Conservation (phyloP, 1,140 invertebrate species). For the Philotrypesis tridentata region DNA sequence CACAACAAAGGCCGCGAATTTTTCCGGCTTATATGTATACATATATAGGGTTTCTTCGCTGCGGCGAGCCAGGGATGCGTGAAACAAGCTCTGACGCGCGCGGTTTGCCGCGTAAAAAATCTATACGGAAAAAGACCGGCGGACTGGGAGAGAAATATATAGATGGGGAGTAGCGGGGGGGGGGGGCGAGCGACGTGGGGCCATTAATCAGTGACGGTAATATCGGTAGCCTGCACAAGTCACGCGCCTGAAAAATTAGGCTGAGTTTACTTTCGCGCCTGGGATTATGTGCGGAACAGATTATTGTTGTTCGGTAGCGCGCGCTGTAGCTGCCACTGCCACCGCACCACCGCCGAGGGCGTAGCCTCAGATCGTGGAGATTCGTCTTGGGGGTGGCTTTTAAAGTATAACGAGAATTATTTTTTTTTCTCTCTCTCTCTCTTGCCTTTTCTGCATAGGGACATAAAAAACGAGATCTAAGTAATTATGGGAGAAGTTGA, state of each 20-base stretch:
- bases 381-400: not conserved
- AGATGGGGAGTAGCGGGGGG: not conserved
- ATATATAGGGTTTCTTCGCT: conserved; percentile 25
- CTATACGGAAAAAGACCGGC: conserved; percentile 9
- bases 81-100: conserved; percentile 55
- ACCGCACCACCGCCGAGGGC: too few relatives aligned
- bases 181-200: not conserved
- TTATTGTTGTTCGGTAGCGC: conserved; percentile 39
- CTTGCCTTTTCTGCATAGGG: too few relatives aligned
- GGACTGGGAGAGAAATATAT: conserved; percentile 6
- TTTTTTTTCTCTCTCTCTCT: not conserved
- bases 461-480: too few relatives aligned
- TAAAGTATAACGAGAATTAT: not conserved
- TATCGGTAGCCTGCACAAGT: conserved; percentile 25
- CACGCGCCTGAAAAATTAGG: conserved; percentile 42
- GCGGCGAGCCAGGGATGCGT: conserved; percentile 50
- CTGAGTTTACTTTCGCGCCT: conserved; percentile 35
- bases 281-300: conserved; percentile 40
- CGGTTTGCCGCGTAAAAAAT: conserved; percentile 10
- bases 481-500: not conserved
- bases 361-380: not conserved
- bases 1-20: conserved; percentile 10
- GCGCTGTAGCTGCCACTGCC: too few relatives aligned
- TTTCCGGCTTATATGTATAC: not conserved
- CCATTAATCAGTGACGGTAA: conserved; percentile 50